Conservation (phyloP, 2,888 invertebrate genomes). For the Drosophila tanythrix region DNA sequence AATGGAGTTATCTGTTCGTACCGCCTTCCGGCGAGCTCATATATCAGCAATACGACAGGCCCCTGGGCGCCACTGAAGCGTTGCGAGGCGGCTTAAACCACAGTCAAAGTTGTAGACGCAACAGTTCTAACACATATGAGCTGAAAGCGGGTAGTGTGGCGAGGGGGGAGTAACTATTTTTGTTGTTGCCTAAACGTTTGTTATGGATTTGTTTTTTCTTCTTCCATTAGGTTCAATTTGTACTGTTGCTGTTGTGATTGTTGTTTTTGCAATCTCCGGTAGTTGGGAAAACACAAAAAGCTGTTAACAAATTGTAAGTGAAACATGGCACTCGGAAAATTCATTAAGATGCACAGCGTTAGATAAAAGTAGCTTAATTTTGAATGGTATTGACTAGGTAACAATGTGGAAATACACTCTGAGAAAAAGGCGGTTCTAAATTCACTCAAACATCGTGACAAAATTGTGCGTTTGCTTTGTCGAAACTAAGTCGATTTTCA, state of each 20-base stretch:
- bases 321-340: slow-evolving; percentile 51
- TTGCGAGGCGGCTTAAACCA: slow-evolving; percentile 12
- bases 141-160: slow-evolving; percentile 5
- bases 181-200: slow-evolving; percentile 64
- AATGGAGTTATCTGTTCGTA: slow-evolving; percentile 65
- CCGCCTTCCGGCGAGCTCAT: slow-evolving; percentile 59
- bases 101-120: slow-evolving; percentile 55
- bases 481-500: background rate
- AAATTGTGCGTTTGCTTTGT: background rate
- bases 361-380: slow-evolving; percentile 49
- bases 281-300: slow-evolving; percentile 67
- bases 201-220: slow-evolving; percentile 41
- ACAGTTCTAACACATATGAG: slow-evolving; percentile 74
- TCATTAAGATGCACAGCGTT: slow-evolving; percentile 64
- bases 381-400: slow-evolving; percentile 34
- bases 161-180: slow-evolving; percentile 4
- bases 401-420: slow-evolving; percentile 10
- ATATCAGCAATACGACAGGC: slow-evolving; percentile 56
- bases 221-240: slow-evolving; percentile 66
- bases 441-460: background rate
- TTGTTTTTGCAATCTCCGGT: slow-evolving; percentile 75
- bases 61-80: slow-evolving; percentile 76
- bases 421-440: background rate
- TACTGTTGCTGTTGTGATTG: slow-evolving; percentile 25
- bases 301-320: slow-evolving; percentile 74